phyloP scores from a whole-genome alignment of 2,888 invertebrate genomes.

The Cetonia aurata region DNA sequence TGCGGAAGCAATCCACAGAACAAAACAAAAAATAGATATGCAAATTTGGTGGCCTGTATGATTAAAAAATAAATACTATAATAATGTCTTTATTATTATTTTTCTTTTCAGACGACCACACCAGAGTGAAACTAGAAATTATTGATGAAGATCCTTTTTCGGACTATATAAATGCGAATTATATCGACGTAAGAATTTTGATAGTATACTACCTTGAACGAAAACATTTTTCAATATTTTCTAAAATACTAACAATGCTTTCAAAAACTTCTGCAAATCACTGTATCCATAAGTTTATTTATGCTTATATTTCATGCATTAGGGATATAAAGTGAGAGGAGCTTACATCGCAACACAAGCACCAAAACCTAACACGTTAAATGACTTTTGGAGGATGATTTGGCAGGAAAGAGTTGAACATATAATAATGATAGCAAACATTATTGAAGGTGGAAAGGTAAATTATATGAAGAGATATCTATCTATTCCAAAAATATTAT shows the following conservation, averaged over 20 bases:
- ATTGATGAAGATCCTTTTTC: conserved; percentile 63
- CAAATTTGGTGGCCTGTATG: conserved; percentile 67
- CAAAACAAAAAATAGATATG: conserved; percentile 67
- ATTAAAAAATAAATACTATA: conserved; percentile 42
- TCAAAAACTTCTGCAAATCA: no score
- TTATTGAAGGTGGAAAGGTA: conserved; percentile 67
- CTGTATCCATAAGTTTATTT: no score
- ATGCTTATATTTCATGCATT: conserved; percentile 3
- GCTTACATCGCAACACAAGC: conserved; percentile 65
- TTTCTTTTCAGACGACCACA: conserved; percentile 66
- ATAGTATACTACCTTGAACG: not conserved
- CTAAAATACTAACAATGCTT: not conserved
- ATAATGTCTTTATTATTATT: not conserved
- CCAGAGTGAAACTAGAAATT: conserved; percentile 66
- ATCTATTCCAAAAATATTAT: no score
- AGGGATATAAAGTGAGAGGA: conserved; percentile 60
- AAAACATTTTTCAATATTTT: not conserved
- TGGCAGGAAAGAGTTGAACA: conserved; percentile 68
- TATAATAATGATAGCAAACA: conserved; percentile 69
- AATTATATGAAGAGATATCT: not conserved
- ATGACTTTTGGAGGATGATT: conserved; percentile 64
- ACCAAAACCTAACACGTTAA: conserved; percentile 60
- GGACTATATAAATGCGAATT: conserved; percentile 70
- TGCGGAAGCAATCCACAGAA: conserved; percentile 64
- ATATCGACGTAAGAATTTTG: conserved; percentile 63